Evolutionary conservation across 1,140 invertebrate genomes (phyloP).

Genomic region (Rhopalosiphum padi): DNA sequence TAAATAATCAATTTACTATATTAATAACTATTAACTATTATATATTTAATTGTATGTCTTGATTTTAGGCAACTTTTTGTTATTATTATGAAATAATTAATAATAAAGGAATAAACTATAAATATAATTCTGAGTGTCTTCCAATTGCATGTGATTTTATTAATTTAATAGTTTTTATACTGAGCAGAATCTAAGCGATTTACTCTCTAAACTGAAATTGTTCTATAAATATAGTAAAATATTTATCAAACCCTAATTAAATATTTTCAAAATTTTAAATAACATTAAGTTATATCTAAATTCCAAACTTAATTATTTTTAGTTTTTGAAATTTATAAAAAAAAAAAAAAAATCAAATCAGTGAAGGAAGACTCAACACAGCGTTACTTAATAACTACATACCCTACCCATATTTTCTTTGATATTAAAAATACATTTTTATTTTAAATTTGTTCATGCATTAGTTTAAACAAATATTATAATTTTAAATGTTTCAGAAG

Average conservation of each 20-base stretch:
- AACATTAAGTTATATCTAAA: too few species aligned
- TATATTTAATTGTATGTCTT: not conserved
- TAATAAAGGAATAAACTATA: not conserved
- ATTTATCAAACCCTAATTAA: too few species aligned
- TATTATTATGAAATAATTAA: not conserved
- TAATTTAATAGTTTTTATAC: not conserved
- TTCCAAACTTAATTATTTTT: too few species aligned
- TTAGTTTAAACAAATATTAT: not conserved
- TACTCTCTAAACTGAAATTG: too few species aligned
- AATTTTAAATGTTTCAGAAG: conserved; percentile 12
- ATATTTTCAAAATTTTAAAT: too few species aligned
- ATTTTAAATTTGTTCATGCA: not conserved
- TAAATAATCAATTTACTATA: not conserved
- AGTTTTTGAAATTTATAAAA: too few species aligned
- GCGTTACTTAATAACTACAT: not conserved
- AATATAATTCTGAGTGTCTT: not conserved
- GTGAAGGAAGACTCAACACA: too few species aligned
- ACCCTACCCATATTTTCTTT: not conserved
- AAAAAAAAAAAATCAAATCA: too few species aligned
- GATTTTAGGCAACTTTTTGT: not conserved
- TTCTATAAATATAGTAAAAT: too few species aligned
- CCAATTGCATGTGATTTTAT: not conserved
- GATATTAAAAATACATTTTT: not conserved
- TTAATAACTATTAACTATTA: not conserved
- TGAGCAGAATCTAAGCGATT: too few species aligned